These are phyloP conservation scores for Cyphomyrmex costatus DNA, from an alignment of 1,140 invertebrate species.

Conservation along the genomic window DNA sequence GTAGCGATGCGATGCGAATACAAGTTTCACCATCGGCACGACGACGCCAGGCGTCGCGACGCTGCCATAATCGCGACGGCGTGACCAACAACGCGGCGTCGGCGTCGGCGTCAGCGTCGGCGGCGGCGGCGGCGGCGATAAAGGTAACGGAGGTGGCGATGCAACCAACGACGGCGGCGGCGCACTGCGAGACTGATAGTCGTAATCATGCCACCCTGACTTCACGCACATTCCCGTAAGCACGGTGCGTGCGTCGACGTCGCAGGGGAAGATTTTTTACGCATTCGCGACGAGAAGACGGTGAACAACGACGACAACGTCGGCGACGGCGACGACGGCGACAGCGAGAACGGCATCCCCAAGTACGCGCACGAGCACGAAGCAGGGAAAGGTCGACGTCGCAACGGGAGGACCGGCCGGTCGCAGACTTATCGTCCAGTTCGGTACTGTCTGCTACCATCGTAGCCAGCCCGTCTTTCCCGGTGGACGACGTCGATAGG, in stretches of 20 bases:
- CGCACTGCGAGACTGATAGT: slow-evolving; percentile 75
- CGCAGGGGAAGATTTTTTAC: slow-evolving; percentile 51
- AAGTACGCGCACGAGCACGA: slow-evolving; percentile 20
- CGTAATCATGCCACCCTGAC: slow-evolving; percentile 85
- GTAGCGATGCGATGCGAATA: slow-evolving; percentile 77
- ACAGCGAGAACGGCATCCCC: slow-evolving; percentile 1
- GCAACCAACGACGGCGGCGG: slow-evolving; percentile 69
- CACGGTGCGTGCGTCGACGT: slow-evolving; percentile 75
- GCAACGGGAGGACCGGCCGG: slow-evolving; percentile 28
- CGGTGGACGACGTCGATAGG: not conserved
- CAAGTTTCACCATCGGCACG: slow-evolving; percentile 35
- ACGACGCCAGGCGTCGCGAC: slow-evolving; percentile 77
- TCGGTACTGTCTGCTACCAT: slow-evolving; percentile 73
- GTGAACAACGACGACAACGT: slow-evolving; percentile 28
- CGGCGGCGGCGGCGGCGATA: slow-evolving; percentile 73
- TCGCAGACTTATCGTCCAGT: slow-evolving; percentile 28
- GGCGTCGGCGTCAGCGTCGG: slow-evolving; percentile 74
- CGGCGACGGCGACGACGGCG: not conserved
- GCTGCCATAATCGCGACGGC: slow-evolving; percentile 67
- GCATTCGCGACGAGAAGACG: not conserved
- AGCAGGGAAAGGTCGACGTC: not conserved
- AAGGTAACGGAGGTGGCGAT: slow-evolving; percentile 71
- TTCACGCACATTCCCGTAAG: slow-evolving; percentile 80
- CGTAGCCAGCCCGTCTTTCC: not conserved
- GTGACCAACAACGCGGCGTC: slow-evolving; percentile 71